Evolutionary conservation across 2,113 vertebrate species (phyloP).

Genomic region (Chaetops frenatus): DNA sequence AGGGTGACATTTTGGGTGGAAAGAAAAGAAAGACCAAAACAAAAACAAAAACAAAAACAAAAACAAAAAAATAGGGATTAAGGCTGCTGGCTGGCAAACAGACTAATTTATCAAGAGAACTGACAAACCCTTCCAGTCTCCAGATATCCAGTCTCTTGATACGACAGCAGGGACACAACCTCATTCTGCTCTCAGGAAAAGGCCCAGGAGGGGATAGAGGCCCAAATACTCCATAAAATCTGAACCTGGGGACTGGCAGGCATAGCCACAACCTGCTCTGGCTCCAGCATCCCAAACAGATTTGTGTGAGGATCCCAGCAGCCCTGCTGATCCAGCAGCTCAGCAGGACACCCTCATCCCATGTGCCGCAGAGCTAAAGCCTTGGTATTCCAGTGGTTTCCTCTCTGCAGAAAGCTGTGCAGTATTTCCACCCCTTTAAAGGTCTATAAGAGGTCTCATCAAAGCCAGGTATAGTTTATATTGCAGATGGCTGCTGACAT

Average conservation of each 20-base stretch:
- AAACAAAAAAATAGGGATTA: accelerated
- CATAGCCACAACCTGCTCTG: neutral
- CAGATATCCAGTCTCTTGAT: accelerated
- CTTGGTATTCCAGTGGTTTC: conserved; percentile 15
- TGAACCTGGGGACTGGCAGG: neutral
- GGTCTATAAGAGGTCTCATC: conserved; percentile 55
- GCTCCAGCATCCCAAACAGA: neutral
- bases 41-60: neutral
- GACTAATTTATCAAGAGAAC: neutral
- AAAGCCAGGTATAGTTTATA: conserved; percentile 67
- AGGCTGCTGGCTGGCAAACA: neutral
- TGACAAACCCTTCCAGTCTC: neutral
- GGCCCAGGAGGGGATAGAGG: too few species aligned
- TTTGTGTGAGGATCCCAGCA: neutral
- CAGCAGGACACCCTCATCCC: neutral
- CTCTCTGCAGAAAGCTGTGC: neutral
- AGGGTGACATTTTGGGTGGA: neutral
- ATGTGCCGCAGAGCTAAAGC: neutral
- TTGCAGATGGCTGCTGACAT: conserved; percentile 61
- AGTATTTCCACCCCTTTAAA: conserved; percentile 39
- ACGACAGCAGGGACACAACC: accelerated
- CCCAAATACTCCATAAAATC: neutral
- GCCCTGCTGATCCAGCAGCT: neutral
- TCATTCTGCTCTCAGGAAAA: neutral
- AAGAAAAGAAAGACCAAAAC: neutral